Evolutionary conservation across 2,113 vertebrate genomes (phyloP), one percentile per base, ranked within the genome.

Genomic region (Microtus ochrogaster): DNA sequence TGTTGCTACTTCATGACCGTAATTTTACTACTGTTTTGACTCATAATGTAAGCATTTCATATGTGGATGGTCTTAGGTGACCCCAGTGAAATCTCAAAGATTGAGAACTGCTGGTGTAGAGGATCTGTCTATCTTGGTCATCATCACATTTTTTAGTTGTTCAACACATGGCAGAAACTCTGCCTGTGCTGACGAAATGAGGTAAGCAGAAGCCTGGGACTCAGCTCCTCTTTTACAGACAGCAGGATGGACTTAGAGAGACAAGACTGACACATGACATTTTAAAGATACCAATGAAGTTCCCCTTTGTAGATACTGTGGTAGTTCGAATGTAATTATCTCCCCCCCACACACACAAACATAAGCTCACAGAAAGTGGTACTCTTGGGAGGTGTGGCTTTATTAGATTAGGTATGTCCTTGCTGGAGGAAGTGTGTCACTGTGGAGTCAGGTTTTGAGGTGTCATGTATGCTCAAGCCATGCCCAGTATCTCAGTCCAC

Each of bases 151-250:
- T 77, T 17, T 24, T 47, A 77, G 11, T 8, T 70, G 84, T 4
- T 1, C 36, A 47, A 72, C 66, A 9, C 0, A 1, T 2, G 12
- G 30, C 1, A 52, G 58, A 13, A 39, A 3, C 4, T 66, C 58
- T 73, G 68, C 26, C 70, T 17, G 77, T 19, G 10, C 44, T n/a
- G 24, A 13, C 41, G 82, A 22, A 5, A 52, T 11, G n/a, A 9
- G 68, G 9, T 41, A 16, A 28, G 13, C 8, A 28, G 78, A 77
- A 52, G 44, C 21, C 55, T 72, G 49, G 7, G 49, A n/a, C 28
- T 61, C 14, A 47, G 49, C 5, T 4, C 24, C 4, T 90, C 17
- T 73, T 66, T 63, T 36, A 78, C 7, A 66, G 47, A 36, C 36
- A n/a, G 4, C 33, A n/a, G 81, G 36, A 39, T 73, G 41, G 44